Evolutionary conservation across 2,113 vertebrate species (phyloP).

Genomic region (Stegastes partitus): DNA sequence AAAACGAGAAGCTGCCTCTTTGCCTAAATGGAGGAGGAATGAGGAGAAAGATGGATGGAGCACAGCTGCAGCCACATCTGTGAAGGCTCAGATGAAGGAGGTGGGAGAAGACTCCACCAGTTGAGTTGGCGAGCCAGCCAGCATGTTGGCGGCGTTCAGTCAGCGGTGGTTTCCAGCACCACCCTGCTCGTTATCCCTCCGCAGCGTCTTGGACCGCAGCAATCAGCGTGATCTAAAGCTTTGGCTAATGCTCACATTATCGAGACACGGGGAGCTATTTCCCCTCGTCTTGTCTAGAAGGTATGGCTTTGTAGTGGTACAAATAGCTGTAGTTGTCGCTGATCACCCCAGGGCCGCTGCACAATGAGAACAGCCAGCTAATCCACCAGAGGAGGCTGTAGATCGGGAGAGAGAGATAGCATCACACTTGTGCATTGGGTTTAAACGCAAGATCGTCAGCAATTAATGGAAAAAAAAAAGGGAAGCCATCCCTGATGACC

Average conservation of each 20-base stretch:
- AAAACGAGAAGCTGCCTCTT: constrained; percentile 46
- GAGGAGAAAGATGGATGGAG: constrained; percentile 51
- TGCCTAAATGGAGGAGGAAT: constrained; percentile 42
- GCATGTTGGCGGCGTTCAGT: constrained; percentile 55
- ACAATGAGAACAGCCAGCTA: constrained; percentile 62
- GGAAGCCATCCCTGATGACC: constrained; percentile 46
- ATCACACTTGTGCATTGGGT: constrained; percentile 45
- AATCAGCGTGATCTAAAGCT: constrained; percentile 73
- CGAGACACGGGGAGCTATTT: constrained; percentile 57
- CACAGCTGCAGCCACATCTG: constrained; percentile 68
- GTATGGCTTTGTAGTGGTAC: constrained; percentile 73
- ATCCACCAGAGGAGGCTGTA: constrained; percentile 56
- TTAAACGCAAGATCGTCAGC: constrained; percentile 61
- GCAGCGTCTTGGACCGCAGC: constrained; percentile 25
- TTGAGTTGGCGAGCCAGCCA: constrained; percentile 58
- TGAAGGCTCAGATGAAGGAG: constrained; percentile 57
- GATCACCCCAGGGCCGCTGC: constrained; percentile 57
- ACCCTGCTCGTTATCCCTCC: constrained; percentile 30
- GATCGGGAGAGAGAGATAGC: constrained; percentile 60
- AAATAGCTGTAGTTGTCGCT: constrained; percentile 72
- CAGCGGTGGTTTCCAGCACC: constrained; percentile 51
- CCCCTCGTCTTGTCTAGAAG: constrained; percentile 64
- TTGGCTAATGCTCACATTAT: constrained; percentile 69
- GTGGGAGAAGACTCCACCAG: constrained; percentile 51
- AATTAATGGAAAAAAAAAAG: constrained; percentile 70